phyloP scores from a whole-genome alignment of 1,140 invertebrate genomes.

The Hestina assimilis region DNA sequence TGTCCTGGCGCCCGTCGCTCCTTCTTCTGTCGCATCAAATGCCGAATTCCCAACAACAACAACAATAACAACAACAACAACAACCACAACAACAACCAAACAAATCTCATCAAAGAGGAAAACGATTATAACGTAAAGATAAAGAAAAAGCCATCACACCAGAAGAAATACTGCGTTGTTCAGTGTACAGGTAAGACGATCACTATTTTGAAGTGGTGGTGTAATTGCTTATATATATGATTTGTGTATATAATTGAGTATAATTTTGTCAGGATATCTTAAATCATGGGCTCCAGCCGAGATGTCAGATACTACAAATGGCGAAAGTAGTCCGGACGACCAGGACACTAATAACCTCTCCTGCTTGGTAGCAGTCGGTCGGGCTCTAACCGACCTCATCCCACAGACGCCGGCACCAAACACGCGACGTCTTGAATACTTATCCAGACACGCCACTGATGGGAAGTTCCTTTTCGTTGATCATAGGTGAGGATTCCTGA shows the following conservation, averaged over 20 bases:
- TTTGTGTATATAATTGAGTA: conserved; percentile 70
- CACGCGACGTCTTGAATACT: conserved; percentile 82
- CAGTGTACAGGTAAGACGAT: conserved; percentile 69
- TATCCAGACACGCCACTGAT: conserved; percentile 93
- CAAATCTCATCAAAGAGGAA: conserved; percentile 87
- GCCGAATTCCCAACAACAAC: conserved; percentile 72
- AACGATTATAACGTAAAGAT: conserved; percentile 34
- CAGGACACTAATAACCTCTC: conserved; percentile 88
- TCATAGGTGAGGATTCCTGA: conserved; percentile 83
- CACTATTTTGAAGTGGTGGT: background rate
- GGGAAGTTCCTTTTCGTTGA: conserved; percentile 98
- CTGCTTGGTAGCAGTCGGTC: conserved; percentile 91
- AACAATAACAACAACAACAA: background rate
- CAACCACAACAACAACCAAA: conserved; percentile 38
- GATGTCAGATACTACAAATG: conserved; percentile 79
- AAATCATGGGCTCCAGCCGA: conserved; percentile 94
- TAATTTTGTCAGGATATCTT: conserved; percentile 87
- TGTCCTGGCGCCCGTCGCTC: conserved; percentile 93
- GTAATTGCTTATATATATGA: background rate
- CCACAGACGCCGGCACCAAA: conserved; percentile 53
- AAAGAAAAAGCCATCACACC: conserved; percentile 48
- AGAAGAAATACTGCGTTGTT: conserved; percentile 69
- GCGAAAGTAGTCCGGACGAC: conserved; percentile 80
- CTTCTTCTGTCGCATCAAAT: conserved; percentile 96
- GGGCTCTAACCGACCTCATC: conserved; percentile 80